Base-by-base conservation (phyloP, 2,113 vertebrate genomes). In the Pluvialis apricaria region DNA sequence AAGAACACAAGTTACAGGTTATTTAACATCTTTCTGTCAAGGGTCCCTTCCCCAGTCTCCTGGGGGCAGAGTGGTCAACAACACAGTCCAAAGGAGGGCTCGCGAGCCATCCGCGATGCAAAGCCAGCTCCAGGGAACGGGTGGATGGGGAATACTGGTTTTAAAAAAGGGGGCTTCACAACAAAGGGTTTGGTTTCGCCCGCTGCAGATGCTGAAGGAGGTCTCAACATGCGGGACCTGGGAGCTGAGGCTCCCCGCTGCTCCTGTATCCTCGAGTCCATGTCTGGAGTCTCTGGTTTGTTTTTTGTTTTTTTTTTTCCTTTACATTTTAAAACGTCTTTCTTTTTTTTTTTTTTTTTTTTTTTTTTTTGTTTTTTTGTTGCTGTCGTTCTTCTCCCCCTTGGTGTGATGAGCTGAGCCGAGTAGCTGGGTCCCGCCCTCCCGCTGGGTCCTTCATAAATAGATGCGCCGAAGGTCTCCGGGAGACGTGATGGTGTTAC, bases 401-500 rank as follows among this genome's bases (percentile, higher is more conserved):
- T 90, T 81, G 95, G 91, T 88, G 72, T 80, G 94, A 92, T 78
- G 91, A 96, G 79, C 92, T 93, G 95, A 91, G 94, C 92, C 0
- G 15, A 94, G 90, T 72, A 83, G 92, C 96, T 61, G 82, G 70
- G 92, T 95, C 88, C 93, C 0, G 15, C 91, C 84, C 81, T 96
- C 92, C 91, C 0, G 38, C 80, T 65, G 86, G 76, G 38, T 87
- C 83, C 97, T 98, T 99, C 99, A 99, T 99, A 99, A 99, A 98
- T 99, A 99, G 96, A 99, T 99, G 87, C 99, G 99, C 91, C 99
- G 98, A 94, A 99, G 99, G 98, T 99, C 99, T 97, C 99, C 99
- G 0, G 99, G 99, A 20, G 99, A 99, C 13, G 99, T 99, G 99
- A 99, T 99, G 97, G 99, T 99, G 98, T 99, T 99, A 97, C 99